These are phyloP conservation scores for Chloroceryle amazona DNA, from an alignment of 2,797 vertebrate genomes.

Conservation along the genomic window DNA sequence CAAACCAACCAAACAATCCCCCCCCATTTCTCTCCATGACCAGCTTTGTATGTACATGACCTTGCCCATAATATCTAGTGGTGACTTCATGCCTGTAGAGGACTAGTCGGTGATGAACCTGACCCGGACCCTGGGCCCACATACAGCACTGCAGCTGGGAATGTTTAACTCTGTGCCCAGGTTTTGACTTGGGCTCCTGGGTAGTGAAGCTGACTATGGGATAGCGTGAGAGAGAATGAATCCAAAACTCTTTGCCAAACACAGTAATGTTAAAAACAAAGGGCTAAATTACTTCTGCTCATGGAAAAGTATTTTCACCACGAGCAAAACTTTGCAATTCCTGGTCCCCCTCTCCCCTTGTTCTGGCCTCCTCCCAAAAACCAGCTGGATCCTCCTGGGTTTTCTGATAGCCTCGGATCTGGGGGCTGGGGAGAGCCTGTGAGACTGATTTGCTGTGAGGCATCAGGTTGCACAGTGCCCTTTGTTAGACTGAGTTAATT, in stretches of 20 bases:
- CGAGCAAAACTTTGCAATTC: background rate
- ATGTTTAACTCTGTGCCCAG: constrained; percentile 31
- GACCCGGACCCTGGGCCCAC: background rate
- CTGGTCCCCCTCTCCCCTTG: background rate
- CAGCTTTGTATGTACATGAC: background rate
- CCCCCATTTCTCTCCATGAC: background rate
- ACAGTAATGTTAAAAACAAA: constrained; percentile 51
- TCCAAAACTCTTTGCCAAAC: constrained; percentile 47
- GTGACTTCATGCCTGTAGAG: background rate
- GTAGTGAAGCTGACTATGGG: constrained; percentile 11
- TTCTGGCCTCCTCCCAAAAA: background rate
- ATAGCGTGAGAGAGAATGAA: background rate
- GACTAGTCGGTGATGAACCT: background rate
- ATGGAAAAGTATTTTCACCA: constrained; percentile 15
- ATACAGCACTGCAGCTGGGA: constrained; percentile 14
- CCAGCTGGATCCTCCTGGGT: background rate
- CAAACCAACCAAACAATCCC: background rate
- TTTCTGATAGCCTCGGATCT: constrained; percentile 66
- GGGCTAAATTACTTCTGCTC: constrained; percentile 39
- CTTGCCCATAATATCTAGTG: background rate
- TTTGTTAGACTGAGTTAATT: constrained; percentile 79
- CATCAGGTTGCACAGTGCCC: constrained; percentile 78
- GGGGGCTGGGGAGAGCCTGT: constrained; percentile 56
- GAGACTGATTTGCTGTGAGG: constrained; percentile 74
- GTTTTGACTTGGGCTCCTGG: constrained; percentile 24